Evolutionary conservation across 2,888 invertebrate species (phyloP).

Genomic region (Eristalis tenax): DNA sequence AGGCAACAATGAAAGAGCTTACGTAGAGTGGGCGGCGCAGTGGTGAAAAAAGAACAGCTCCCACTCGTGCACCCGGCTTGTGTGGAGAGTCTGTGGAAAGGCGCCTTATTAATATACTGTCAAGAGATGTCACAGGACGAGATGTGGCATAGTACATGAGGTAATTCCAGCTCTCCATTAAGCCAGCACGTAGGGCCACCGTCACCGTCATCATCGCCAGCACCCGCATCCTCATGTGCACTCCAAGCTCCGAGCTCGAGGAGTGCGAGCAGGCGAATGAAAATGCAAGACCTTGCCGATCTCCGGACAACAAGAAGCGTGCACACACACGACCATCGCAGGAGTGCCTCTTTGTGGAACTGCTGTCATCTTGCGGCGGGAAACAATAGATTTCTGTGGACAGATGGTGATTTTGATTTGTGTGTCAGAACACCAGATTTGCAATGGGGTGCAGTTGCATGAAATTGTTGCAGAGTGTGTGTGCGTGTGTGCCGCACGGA

Average conservation of each 20-base stretch:
- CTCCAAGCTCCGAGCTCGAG: neutral
- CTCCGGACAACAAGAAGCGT: neutral
- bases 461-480: constrained; percentile 27
- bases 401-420: constrained; percentile 72
- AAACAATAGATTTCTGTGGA: constrained; percentile 65
- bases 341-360: constrained; percentile 30
- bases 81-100: constrained; percentile 36
- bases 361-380: constrained; percentile 59
- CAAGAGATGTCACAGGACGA: constrained; percentile 66
- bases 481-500: constrained; percentile 9
- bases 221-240: constrained; percentile 15
- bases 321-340: neutral
- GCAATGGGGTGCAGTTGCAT: constrained; percentile 34
- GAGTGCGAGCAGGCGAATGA: neutral
- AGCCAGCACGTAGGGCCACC: constrained; percentile 47
- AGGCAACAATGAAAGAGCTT: neutral
- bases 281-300: neutral
- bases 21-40: no score
- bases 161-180: constrained; percentile 39
- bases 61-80: constrained; percentile 5
- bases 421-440: constrained; percentile 62
- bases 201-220: constrained; percentile 1
- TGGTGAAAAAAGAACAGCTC: constrained; percentile 1
- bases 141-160: constrained; percentile 60
- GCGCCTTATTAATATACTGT: constrained; percentile 68